Evolutionary conservation across 1,140 invertebrate species (phyloP).

Genomic region (Paralvinella palmiformis): DNA sequence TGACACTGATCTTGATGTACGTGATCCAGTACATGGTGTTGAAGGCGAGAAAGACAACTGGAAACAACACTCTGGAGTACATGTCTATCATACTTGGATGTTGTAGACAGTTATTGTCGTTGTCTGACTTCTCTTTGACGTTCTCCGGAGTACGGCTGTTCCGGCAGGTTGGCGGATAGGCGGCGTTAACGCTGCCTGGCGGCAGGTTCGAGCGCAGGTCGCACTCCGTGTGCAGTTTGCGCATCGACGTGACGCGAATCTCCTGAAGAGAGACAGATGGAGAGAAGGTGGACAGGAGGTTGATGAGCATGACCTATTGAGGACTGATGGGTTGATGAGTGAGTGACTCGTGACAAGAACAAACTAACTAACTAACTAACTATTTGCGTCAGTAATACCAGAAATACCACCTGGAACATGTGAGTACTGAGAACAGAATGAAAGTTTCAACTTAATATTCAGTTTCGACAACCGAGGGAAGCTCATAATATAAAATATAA

Average conservation of each 20-base stretch:
- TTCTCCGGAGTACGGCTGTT: background rate
- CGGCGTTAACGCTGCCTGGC: background rate
- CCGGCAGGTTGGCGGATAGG: background rate
- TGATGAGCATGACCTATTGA: background rate
- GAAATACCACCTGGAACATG: background rate
- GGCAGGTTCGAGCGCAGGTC: background rate
- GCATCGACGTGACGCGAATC: constrained; percentile 10
- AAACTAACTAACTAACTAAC: too few relatives aligned
- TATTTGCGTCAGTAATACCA: background rate
- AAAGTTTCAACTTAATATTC: too few relatives aligned
- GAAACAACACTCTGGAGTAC: constrained; percentile 49
- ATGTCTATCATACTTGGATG: constrained; percentile 47
- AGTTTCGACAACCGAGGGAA: too few relatives aligned
- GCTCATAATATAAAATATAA: too few relatives aligned
- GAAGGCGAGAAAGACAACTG: constrained; percentile 44
- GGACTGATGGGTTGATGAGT: background rate
- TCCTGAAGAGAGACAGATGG: constrained; percentile 5
- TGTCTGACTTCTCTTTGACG: background rate
- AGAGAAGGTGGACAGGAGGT: too few relatives aligned
- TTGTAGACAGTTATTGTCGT: constrained; percentile 15
- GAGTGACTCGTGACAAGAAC: background rate
- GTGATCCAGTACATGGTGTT: constrained; percentile 51
- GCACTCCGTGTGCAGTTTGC: constrained; percentile 13
- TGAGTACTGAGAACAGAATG: background rate
- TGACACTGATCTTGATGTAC: constrained; percentile 26